A percentile compares a stretch with the other conserved stretches of the same genome.
Conservation (phyloP, 2,888 invertebrate species). For the Brachyopa scutellaris region DNA sequence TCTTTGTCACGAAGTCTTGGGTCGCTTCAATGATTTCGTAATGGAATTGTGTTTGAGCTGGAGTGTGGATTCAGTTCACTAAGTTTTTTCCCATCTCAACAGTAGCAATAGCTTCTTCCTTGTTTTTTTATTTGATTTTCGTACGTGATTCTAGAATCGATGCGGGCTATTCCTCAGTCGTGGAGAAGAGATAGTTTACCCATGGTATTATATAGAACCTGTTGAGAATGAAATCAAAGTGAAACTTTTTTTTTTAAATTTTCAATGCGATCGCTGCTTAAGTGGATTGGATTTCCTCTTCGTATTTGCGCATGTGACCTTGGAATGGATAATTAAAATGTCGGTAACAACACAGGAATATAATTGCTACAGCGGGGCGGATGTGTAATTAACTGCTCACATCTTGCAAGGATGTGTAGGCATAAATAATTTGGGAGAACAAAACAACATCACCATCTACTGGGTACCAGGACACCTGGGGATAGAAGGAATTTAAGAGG, state of each 20-base stretch:
- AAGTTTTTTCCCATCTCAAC: constrained; percentile 23
- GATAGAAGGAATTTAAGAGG: too few species aligned
- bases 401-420: too few species aligned
- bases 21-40: constrained; percentile 67
- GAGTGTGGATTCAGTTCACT: constrained; percentile 51
- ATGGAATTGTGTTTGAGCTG: constrained; percentile 62
- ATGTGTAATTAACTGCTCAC: too few species aligned
- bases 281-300: too few species aligned
- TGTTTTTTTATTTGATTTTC: constrained; percentile 51
- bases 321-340: too few species aligned
- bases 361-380: too few species aligned
- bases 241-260: constrained; percentile 12
- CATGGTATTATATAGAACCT: constrained; percentile 52
- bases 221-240: constrained; percentile 45
- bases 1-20: constrained; percentile 68
- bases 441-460: too few species aligned
- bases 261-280: not conserved
- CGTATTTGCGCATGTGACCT: too few species aligned
- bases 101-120: constrained; percentile 8
- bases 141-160: constrained; percentile 66
- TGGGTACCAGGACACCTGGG: too few species aligned
- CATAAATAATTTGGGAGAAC: too few species aligned
- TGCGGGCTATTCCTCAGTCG: constrained; percentile 40
- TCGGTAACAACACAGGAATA: too few species aligned
- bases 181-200: constrained; percentile 45